Evolutionary conservation across 2,797 vertebrate species (phyloP).

Genomic region (Zonotrichia albicollis): DNA sequence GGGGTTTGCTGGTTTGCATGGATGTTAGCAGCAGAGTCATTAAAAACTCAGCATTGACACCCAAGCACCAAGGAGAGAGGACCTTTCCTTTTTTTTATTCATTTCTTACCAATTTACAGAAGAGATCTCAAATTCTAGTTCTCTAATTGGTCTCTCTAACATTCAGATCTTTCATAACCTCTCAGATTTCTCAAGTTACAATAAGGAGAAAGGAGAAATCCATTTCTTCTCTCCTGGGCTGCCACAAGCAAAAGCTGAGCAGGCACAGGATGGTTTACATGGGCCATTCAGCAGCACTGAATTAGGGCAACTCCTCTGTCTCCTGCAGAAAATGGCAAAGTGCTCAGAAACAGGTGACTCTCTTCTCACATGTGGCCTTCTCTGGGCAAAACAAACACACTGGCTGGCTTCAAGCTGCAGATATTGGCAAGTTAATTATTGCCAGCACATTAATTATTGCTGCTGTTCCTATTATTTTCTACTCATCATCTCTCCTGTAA

Average conservation of each 20-base stretch:
- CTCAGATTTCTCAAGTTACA: background rate
- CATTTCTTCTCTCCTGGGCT: background rate
- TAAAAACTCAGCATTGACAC: background rate
- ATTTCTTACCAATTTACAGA: background rate
- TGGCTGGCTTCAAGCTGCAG: background rate
- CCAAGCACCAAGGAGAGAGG: background rate
- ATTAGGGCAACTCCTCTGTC: background rate
- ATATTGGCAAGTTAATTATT: constrained; percentile 20
- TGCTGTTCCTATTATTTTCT: constrained; percentile 12
- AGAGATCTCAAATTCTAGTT: background rate
- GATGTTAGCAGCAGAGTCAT: background rate
- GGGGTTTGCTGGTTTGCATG: background rate
- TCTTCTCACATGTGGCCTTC: background rate
- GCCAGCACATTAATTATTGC: constrained; percentile 31
- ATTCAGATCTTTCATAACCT: background rate
- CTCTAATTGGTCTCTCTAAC: background rate
- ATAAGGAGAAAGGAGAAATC: background rate
- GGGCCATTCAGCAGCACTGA: background rate
- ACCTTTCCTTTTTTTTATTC: background rate
- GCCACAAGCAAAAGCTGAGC: background rate
- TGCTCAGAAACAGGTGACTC: background rate
- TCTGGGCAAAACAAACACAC: background rate
- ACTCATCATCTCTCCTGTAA: background rate
- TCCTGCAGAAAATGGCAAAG: background rate
- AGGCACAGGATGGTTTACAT: background rate